These are phyloP conservation scores for Drosophila ustulata DNA, from an alignment of 2,888 invertebrate genomes.

Conservation along the genomic window DNA sequence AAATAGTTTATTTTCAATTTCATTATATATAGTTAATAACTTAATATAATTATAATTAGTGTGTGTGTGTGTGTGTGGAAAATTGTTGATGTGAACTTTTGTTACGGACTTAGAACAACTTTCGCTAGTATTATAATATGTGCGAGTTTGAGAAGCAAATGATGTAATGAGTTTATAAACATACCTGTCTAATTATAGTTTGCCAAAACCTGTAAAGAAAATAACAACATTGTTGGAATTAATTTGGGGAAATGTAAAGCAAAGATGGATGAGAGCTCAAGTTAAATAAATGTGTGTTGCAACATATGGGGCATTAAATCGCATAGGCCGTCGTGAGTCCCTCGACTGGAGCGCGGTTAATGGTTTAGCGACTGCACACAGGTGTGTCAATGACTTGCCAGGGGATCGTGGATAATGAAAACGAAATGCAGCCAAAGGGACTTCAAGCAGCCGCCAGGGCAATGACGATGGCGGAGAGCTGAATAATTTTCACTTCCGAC, in stretches of 20 bases:
- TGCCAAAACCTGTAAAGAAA: neutral
- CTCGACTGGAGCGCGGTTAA: slow-evolving; percentile 22
- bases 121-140: neutral
- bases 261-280: neutral
- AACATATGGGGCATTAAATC: slow-evolving; percentile 24
- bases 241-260: neutral
- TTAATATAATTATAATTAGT: neutral
- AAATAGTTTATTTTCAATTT: slow-evolving; percentile 5
- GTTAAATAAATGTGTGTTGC: neutral
- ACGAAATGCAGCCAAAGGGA: slow-evolving; percentile 72
- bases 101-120: neutral
- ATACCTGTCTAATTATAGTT: neutral
- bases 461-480: slow-evolving; percentile 54
- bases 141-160: neutral
- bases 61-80: neutral
- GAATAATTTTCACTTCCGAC: slow-evolving; percentile 80
- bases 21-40: slow-evolving; percentile 4
- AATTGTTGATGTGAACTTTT: neutral
- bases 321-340: neutral
- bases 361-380: slow-evolving; percentile 57
- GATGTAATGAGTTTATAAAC: neutral
- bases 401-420: slow-evolving; percentile 73
- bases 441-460: slow-evolving; percentile 67
- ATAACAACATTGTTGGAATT: neutral
- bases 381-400: slow-evolving; percentile 77